These are phyloP conservation scores for Xiphophorus maculatus DNA, from an alignment of 2,113 vertebrate genomes.

Conservation along the genomic window DNA sequence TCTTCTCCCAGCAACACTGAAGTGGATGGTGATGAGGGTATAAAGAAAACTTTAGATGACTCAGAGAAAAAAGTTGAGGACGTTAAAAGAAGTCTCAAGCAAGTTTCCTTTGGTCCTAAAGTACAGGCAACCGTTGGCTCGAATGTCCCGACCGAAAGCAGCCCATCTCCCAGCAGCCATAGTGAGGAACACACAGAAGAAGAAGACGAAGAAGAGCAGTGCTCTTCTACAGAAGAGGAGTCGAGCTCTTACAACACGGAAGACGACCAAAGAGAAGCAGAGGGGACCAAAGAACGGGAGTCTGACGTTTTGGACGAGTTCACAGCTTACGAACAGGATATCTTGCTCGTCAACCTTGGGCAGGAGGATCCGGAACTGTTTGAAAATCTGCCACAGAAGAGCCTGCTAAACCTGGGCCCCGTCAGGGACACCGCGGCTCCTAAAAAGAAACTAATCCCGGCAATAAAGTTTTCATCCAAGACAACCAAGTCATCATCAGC, in stretches of 20 bases:
- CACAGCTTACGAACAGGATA: conserved; percentile 87
- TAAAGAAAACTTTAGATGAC: conserved; percentile 6
- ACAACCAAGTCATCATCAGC: neutral
- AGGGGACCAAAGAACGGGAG: conserved; percentile 3
- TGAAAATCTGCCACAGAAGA: conserved; percentile 66
- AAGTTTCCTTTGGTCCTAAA: conserved; percentile 8
- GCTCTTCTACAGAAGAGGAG: neutral
- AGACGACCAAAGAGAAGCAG: neutral
- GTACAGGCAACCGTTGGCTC: neutral
- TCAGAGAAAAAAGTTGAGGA: conserved; percentile 1
- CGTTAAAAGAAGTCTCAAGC: neutral
- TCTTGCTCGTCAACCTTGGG: conserved; percentile 87
- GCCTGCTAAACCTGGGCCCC: conserved; percentile 50
- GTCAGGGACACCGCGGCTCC: conserved; percentile 19
- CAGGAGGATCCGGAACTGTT: conserved; percentile 91
- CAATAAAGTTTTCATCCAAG: neutral
- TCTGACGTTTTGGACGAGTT: conserved; percentile 75
- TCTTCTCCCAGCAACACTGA: neutral
- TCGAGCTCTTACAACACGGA: conserved; percentile 3
- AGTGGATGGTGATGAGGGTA: neutral
- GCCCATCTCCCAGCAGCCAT: conserved; percentile 25
- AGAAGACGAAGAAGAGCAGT: neutral
- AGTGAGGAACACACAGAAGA: neutral
- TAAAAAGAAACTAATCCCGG: neutral
- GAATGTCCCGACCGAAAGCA: neutral